phyloP scores from a whole-genome alignment of 2,113 vertebrate genomes.

The Oryzias woworae region DNA sequence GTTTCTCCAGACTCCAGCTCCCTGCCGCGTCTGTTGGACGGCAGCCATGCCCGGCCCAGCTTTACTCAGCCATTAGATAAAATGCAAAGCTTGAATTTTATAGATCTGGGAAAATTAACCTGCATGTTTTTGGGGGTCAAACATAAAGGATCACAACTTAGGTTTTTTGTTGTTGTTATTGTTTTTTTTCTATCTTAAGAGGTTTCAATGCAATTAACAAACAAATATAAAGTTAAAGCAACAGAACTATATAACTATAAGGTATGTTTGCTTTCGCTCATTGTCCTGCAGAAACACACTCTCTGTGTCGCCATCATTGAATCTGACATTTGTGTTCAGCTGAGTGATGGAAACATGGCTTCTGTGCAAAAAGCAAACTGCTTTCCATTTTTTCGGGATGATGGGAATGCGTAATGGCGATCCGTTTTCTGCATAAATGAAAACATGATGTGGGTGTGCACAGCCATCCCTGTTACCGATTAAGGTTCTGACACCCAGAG shows the following conservation, averaged over 20 bases:
- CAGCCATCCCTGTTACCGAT: slow-evolving; percentile 52
- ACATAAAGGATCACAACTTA: background rate
- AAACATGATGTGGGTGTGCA: slow-evolving; percentile 66
- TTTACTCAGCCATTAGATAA: slow-evolving; percentile 12
- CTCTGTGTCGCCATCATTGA: background rate
- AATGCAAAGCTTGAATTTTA: slow-evolving; percentile 28
- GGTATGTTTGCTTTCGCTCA: no score
- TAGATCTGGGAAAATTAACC: slow-evolving; percentile 26
- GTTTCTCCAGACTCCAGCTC: slow-evolving; percentile 58
- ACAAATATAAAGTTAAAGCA: background rate
- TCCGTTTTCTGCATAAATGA: slow-evolving; percentile 57
- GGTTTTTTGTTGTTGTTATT: background rate
- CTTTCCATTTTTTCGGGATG: slow-evolving; percentile 37
- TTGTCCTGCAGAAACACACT: background rate
- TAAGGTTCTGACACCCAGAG: slow-evolving; percentile 52
- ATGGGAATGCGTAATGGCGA: slow-evolving; percentile 41
- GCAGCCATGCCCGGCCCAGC: slow-evolving; percentile 58
- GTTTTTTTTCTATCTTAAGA: background rate
- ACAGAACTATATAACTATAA: no score
- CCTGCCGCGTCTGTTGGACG: slow-evolving; percentile 52
- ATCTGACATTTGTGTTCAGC: slow-evolving; percentile 18
- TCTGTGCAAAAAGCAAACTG: slow-evolving; percentile 32
- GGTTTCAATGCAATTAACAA: background rate
- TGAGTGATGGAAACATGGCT: slow-evolving; percentile 49
- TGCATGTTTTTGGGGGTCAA: slow-evolving; percentile 29